Percentiles rank a stretch among this genome's conserved stretches.
Evolutionary conservation across 35 echinoderm and acorn worm species (phyloP).

Genomic region (Ophioderma brevispina): DNA sequence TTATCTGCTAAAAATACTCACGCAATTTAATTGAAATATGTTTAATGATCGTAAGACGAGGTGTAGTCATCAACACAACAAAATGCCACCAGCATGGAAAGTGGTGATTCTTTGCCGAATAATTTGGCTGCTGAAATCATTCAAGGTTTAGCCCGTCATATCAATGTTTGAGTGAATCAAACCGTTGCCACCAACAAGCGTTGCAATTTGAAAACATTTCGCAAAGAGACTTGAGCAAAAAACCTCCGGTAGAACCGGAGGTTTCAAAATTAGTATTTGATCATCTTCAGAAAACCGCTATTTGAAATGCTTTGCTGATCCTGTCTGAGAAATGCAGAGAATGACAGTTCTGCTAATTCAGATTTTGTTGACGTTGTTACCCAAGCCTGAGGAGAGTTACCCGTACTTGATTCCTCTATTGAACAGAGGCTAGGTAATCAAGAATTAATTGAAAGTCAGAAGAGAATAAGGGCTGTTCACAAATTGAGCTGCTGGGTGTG

Average conservation of each 20-base stretch:
- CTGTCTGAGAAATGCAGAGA: slow-evolving; percentile 91
- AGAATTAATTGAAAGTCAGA: slow-evolving; percentile 78
- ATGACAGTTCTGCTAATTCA: slow-evolving; percentile 61
- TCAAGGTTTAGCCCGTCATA: slow-evolving; percentile 84
- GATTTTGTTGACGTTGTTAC: slow-evolving; percentile 72
- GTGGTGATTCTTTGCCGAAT: too few species aligned
- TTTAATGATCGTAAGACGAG: slow-evolving; percentile 8
- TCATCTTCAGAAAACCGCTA: slow-evolving; percentile 72
- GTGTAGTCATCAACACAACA: slow-evolving; percentile 53
- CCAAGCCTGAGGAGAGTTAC: slow-evolving; percentile 52
- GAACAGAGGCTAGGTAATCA: slow-evolving; percentile 82
- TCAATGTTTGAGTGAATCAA: slow-evolving; percentile 72
- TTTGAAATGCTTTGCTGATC: slow-evolving; percentile 89
- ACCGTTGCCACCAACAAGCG: slow-evolving; percentile 65
- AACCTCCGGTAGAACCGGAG: slow-evolving; percentile 44
- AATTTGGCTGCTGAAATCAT: slow-evolving; percentile 35
- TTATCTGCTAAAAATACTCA: too few species aligned
- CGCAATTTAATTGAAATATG: too few species aligned
- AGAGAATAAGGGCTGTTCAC: slow-evolving; percentile 75
- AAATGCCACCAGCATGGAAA: slow-evolving; percentile 42
- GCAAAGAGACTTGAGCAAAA: slow-evolving; percentile 75
- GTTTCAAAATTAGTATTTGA: slow-evolving; percentile 80
- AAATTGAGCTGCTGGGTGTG: slow-evolving; percentile 73
- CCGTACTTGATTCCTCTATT: slow-evolving; percentile 80
- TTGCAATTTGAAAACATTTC: slow-evolving; percentile 88